A percentile compares a stretch with the other conserved stretches of the same genome.
phyloP scores from a whole-genome alignment of 1,140 invertebrate genomes.

The Achatina immaculata region DNA sequence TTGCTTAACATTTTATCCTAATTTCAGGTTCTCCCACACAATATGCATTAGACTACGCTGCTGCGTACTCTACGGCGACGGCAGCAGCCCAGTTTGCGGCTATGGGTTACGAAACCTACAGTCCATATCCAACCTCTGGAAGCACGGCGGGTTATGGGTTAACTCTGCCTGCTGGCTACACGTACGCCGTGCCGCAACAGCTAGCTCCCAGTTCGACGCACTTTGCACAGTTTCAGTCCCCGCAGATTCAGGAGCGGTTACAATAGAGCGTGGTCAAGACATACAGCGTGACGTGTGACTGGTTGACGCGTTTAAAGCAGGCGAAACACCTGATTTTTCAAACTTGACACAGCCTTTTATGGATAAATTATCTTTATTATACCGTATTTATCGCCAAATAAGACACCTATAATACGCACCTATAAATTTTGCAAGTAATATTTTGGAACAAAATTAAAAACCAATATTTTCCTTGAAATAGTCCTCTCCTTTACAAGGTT shows the following conservation, averaged over 20 bases:
- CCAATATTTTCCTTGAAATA: too few species aligned
- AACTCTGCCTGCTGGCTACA: constrained; percentile 53
- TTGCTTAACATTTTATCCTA: too few species aligned
- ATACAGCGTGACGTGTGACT: neutral
- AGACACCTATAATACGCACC: too few species aligned
- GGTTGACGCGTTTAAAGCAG: neutral
- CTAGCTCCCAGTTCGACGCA: constrained; percentile 50
- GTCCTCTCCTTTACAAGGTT: too few species aligned
- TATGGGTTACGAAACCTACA: constrained; percentile 48
- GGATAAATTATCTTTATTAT: neutral
- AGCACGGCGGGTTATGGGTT: constrained; percentile 45
- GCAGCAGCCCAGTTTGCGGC: constrained; percentile 45
- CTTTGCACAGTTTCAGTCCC: constrained; percentile 55
- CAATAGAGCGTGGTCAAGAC: constrained; percentile 39
- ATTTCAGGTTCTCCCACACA: constrained; percentile 42
- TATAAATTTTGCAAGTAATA: too few species aligned
- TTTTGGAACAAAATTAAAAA: too few species aligned
- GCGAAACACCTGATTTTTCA: neutral
- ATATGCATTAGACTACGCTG: constrained; percentile 54
- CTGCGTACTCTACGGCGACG: constrained; percentile 50
- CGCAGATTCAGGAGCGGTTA: constrained; percentile 60
- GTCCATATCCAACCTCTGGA: constrained; percentile 49
- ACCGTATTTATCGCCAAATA: neutral
- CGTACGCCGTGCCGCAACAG: constrained; percentile 55
- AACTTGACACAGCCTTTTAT: neutral